A percentile compares a stretch with the other conserved stretches of the same genome.
phyloP scores from a whole-genome alignment of 92 coral and sea anemone genomes.

The Palythoa caribaeorum region DNA sequence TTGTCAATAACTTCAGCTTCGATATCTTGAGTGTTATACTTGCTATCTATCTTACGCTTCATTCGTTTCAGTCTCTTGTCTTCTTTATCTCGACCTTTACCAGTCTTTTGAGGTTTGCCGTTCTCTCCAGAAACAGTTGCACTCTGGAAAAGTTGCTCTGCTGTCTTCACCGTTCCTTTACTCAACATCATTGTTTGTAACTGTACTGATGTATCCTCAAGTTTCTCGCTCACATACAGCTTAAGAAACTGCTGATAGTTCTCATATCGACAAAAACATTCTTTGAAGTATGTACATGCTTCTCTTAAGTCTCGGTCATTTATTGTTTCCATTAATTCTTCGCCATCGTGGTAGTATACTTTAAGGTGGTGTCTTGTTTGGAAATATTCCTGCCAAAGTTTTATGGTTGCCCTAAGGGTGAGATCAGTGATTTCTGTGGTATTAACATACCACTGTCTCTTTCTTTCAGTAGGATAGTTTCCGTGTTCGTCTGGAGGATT shows the following conservation, averaged over 20 bases:
- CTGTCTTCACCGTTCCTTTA: neutral
- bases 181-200: neutral
- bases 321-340: neutral
- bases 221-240: neutral
- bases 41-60: neutral
- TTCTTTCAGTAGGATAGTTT: constrained; percentile 38
- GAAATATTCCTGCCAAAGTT: neutral
- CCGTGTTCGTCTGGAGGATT: constrained; percentile 54
- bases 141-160: constrained; percentile 2
- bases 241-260: neutral
- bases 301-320: neutral
- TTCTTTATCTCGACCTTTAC: constrained; percentile 1
- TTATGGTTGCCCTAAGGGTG: neutral
- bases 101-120: neutral
- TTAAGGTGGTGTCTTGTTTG: neutral
- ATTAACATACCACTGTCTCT: constrained; percentile 44
- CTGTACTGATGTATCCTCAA: neutral
- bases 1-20: constrained; percentile 1
- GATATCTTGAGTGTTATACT: constrained; percentile 3
- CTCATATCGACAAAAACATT: constrained; percentile 1
- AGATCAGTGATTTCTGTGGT: constrained; percentile 1
- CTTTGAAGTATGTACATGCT: constrained; percentile 1
- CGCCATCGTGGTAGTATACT: constrained; percentile 7
- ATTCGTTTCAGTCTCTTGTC: neutral
- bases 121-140: constrained; percentile 6